Conservation (phyloP, 1,140 invertebrate species). For the Hyphantria cunea region DNA sequence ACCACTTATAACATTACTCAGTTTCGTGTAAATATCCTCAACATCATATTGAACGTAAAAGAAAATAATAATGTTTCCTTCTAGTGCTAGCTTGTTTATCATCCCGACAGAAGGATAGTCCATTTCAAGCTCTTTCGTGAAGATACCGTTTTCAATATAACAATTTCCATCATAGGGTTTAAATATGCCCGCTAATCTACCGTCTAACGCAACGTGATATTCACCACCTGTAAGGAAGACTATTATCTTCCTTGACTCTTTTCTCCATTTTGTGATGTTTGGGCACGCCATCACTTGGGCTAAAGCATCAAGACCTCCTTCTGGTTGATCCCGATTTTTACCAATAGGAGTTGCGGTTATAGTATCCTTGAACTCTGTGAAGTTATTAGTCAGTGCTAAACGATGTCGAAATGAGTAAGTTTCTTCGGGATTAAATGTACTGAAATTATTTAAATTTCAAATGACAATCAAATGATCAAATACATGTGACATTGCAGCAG, state of each 20-base stretch:
- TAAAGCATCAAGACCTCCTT: constrained; percentile 91
- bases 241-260: constrained; percentile 83
- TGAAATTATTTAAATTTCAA: constrained; percentile 81
- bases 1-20: constrained; percentile 84
- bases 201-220: constrained; percentile 86
- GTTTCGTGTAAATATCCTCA: constrained; percentile 84
- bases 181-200: constrained; percentile 90
- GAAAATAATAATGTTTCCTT: constrained; percentile 92
- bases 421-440: constrained; percentile 85
- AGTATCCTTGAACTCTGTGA: constrained; percentile 84
- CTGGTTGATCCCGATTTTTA: constrained; percentile 87
- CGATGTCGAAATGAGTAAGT: constrained; percentile 95
- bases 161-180: constrained; percentile 93
- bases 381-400: constrained; percentile 89
- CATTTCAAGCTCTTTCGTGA: constrained; percentile 84
- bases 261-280: constrained; percentile 84
- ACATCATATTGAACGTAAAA: constrained; percentile 90
- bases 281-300: constrained; percentile 88
- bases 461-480: too few species aligned
- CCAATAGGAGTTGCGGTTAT: constrained; percentile 78
- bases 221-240: constrained; percentile 84
- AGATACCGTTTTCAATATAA: constrained; percentile 86
- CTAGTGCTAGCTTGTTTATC: constrained; percentile 85
- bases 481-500: too few species aligned
- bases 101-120: constrained; percentile 88